phyloP scores from a whole-genome alignment of 2,113 vertebrate species.

The Chlorocebus sabaeus region DNA sequence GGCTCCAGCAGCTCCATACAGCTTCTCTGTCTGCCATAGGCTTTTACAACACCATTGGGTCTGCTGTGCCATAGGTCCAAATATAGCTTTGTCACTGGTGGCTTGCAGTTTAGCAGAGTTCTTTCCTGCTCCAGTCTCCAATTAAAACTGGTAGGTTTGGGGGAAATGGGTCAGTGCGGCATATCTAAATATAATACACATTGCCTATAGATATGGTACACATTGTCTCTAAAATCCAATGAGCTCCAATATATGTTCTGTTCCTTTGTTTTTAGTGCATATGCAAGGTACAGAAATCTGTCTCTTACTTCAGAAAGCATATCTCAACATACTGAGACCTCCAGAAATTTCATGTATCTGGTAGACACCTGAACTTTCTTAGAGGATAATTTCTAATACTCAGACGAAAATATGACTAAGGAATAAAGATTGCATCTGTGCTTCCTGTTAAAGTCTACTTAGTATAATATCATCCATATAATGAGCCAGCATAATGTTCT shows the following conservation, averaged over 20 bases:
- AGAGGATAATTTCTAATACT: not conserved
- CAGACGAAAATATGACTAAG: not conserved
- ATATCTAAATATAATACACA: not conserved
- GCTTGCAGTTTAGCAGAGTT: not conserved
- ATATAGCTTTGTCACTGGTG: not conserved
- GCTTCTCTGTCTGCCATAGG: not conserved
- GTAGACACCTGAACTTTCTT: not conserved
- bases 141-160: not conserved
- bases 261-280: not conserved
- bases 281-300: not conserved
- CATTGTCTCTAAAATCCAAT: not conserved
- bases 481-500: not conserved
- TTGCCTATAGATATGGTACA: not conserved
- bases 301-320: not conserved
- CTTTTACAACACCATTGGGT: not conserved
- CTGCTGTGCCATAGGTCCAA: not conserved
- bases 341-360: not conserved
- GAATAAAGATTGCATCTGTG: not conserved
- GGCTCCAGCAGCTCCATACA: not conserved
- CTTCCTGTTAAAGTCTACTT: not conserved
- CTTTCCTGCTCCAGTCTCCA: not conserved
- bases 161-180: not conserved
- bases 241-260: not conserved
- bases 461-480: not conserved
- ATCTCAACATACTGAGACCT: not conserved